Evolutionary conservation across 2,797 vertebrate species (phyloP).

Genomic region (Tolypeutes matacus): DNA sequence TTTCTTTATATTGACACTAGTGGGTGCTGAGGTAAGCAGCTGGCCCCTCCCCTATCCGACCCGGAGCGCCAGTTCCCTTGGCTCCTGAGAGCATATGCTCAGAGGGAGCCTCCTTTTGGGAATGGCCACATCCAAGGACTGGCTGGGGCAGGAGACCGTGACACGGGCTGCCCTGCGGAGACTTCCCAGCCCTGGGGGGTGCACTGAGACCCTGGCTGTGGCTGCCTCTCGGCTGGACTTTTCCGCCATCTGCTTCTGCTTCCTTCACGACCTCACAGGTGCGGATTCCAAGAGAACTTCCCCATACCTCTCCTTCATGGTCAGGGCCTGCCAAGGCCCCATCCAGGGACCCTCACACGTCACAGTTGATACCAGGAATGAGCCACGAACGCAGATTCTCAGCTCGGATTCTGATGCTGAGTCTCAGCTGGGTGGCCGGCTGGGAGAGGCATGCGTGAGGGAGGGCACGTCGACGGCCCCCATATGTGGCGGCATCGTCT

Average conservation of each 20-base stretch:
- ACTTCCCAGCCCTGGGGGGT: neutral
- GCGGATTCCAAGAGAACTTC: neutral
- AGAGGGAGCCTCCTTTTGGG: rapidly evolving
- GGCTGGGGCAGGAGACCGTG: rapidly evolving
- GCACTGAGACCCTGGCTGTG: too few relatives aligned
- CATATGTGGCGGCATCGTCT: too few relatives aligned
- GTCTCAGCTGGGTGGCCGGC: too few relatives aligned
- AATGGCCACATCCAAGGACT: neutral
- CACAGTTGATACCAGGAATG: rapidly evolving
- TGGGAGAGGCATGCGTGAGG: rapidly evolving
- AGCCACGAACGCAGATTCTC: neutral
- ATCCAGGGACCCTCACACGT: rapidly evolving
- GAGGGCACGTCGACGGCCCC: too few relatives aligned
- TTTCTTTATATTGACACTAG: neutral
- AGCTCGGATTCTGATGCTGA: neutral
- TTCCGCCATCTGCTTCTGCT: neutral
- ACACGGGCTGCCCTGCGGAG: rapidly evolving
- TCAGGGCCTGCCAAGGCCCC: neutral
- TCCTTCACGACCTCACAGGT: too few relatives aligned
- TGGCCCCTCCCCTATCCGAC: rapidly evolving
- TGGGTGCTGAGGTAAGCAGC: rapidly evolving
- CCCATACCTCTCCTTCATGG: rapidly evolving
- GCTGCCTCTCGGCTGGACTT: too few relatives aligned
- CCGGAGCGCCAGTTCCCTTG: rapidly evolving
- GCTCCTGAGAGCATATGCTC: rapidly evolving